These are phyloP conservation scores for Acleris emargana DNA, from an alignment of 2,888 invertebrate species.

Conservation along the genomic window DNA sequence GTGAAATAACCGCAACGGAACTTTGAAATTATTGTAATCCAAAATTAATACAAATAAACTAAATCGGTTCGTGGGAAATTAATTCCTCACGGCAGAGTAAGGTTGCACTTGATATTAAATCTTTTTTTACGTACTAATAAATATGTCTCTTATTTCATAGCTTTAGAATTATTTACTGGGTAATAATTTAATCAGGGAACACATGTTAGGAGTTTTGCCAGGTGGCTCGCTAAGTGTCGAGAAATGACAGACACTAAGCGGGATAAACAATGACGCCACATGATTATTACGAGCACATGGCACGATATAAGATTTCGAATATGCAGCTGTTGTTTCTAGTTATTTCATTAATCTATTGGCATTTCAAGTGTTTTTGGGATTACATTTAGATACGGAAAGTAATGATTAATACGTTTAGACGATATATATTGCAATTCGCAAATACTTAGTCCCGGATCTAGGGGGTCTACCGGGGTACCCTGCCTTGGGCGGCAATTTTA, in stretches of 20 bases:
- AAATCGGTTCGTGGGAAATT: too few relatives aligned
- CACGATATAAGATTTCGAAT: constrained; percentile 5
- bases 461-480: too few relatives aligned
- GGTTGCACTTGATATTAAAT: too few relatives aligned
- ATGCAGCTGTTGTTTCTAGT: constrained; percentile 20
- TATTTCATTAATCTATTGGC: background rate
- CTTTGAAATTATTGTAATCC: too few relatives aligned
- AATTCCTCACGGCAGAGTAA: too few relatives aligned
- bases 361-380: too few relatives aligned
- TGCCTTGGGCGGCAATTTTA: too few relatives aligned
- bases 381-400: too few relatives aligned
- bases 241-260: constrained; percentile 10
- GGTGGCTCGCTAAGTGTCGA: constrained; percentile 15
- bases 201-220: constrained; percentile 26
- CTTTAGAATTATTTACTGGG: background rate
- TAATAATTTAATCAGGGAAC: constrained; percentile 9
- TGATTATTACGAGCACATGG: constrained; percentile 11
- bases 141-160: background rate
- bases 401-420: too few relatives aligned
- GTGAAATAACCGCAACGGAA: constrained; percentile 48
- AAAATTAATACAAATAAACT: background rate
- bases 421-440: too few relatives aligned
- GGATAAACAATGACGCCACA: constrained; percentile 24
- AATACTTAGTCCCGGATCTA: too few relatives aligned
- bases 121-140: background rate